Conservation (phyloP, 2,797 vertebrate genomes). For the Apogon talboti region DNA sequence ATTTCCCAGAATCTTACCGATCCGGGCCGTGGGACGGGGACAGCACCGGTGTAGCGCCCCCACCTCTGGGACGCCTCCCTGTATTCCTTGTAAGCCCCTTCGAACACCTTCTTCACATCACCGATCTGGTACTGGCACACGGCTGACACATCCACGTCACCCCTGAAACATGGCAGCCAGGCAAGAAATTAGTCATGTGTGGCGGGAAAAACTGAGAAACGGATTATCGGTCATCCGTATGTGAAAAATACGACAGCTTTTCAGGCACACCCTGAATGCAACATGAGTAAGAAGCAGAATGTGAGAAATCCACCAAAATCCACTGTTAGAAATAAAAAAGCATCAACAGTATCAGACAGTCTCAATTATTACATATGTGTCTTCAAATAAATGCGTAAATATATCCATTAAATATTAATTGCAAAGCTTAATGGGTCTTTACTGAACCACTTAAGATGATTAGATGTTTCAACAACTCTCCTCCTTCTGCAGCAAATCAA, state of each 20-base stretch:
- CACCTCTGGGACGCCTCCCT: slow-evolving; percentile 91
- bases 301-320: slow-evolving; percentile 1
- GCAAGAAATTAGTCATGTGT: slow-evolving; percentile 45
- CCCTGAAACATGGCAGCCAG: slow-evolving; percentile 82
- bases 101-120: slow-evolving; percentile 91
- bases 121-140: slow-evolving; percentile 92
- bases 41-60: slow-evolving; percentile 87
- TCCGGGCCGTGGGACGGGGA: slow-evolving; percentile 91
- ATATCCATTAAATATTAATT: slow-evolving; percentile 9
- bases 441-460: background rate
- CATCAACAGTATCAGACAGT: no score
- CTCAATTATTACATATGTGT: background rate
- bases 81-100: slow-evolving; percentile 94
- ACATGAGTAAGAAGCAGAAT: background rate
- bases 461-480: slow-evolving; percentile 1
- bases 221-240: slow-evolving; percentile 33
- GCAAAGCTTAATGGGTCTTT: background rate
- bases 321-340: no score
- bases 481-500: slow-evolving; percentile 8
- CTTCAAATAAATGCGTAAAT: slow-evolving; percentile 9
- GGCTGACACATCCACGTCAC: slow-evolving; percentile 92
- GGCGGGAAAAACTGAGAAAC: slow-evolving; percentile 36
- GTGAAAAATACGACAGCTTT: slow-evolving; percentile 24
- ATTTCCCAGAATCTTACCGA: slow-evolving; percentile 84
- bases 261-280: slow-evolving; percentile 5